Evolutionary conservation across 2,113 vertebrate species (phyloP).

Genomic region (Spizaetus ornatus): DNA sequence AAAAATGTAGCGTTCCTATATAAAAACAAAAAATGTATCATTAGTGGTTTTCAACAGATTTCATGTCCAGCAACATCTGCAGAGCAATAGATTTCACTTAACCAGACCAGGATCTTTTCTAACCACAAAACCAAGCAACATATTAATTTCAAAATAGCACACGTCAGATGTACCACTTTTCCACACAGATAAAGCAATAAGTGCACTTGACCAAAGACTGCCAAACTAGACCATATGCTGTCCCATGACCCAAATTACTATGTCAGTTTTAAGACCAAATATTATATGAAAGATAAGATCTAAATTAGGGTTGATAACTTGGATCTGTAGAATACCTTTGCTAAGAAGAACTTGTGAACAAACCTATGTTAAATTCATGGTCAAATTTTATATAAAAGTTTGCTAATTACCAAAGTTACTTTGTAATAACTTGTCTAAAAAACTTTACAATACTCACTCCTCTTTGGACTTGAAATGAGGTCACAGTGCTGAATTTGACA

Average conservation of each 20-base stretch:
- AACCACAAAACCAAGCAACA: slow-evolving; percentile 55
- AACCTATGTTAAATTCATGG: not conserved
- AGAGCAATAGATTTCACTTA: slow-evolving; percentile 48
- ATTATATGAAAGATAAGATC: not conserved
- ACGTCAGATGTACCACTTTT: not conserved
- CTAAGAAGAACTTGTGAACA: not conserved
- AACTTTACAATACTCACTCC: not conserved
- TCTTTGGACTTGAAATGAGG: not conserved
- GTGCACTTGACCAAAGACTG: not conserved
- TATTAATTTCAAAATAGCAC: slow-evolving; percentile 54
- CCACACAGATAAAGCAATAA: not conserved
- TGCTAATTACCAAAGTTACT: not conserved
- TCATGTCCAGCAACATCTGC: slow-evolving; percentile 50
- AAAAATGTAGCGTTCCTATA: slow-evolving; percentile 64
- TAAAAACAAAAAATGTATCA: slow-evolving; percentile 59
- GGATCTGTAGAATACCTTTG: not conserved
- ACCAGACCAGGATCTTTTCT: slow-evolving; percentile 42
- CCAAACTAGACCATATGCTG: not conserved
- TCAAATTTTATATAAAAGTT: not conserved
- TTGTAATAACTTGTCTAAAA: not conserved
- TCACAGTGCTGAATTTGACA: not conserved
- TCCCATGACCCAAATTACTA: not conserved
- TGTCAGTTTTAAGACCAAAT: not conserved
- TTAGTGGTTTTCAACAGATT: slow-evolving; percentile 58
- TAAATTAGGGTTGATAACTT: not conserved